Evolutionary conservation across 64 coral and sea anemone genomes (phyloP).

Genomic region (Montipora cactus): DNA sequence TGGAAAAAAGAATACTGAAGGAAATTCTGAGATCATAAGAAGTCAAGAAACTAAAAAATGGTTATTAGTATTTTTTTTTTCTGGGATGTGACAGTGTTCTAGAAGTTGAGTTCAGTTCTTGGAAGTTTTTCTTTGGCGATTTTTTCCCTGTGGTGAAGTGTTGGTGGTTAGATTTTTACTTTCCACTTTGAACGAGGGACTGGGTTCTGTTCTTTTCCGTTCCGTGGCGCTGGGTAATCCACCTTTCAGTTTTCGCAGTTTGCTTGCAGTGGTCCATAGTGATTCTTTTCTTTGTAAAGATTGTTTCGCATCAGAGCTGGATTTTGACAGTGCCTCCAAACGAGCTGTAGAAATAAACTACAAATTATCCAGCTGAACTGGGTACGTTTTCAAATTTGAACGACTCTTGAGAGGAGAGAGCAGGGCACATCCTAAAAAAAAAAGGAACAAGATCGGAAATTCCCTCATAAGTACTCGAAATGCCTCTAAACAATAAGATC

Average conservation of each 20-base stretch:
- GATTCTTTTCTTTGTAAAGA: constrained; percentile 54
- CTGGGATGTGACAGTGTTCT: background rate
- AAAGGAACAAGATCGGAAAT: too few relatives aligned
- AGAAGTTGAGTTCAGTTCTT: background rate
- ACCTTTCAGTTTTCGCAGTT: constrained; percentile 27
- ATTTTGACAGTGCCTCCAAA: constrained; percentile 54
- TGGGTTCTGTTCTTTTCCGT: constrained; percentile 31
- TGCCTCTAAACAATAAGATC: too few relatives aligned
- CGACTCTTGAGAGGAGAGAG: too few relatives aligned
- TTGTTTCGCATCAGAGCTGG: constrained; percentile 43
- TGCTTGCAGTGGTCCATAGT: constrained; percentile 36
- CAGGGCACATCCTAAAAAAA: too few relatives aligned
- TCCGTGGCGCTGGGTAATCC: constrained; percentile 34
- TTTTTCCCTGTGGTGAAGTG: constrained; percentile 17
- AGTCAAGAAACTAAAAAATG: too few relatives aligned
- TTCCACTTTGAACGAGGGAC: background rate
- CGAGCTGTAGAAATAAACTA: constrained; percentile 35
- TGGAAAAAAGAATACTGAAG: too few relatives aligned
- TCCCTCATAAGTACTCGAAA: too few relatives aligned
- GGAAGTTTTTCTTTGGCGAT: constrained; percentile 7
- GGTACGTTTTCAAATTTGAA: too few relatives aligned
- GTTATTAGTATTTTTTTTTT: background rate
- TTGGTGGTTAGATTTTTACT: constrained; percentile 14
- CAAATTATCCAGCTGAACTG: background rate
- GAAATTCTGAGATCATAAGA: too few relatives aligned